Conservation (phyloP, 2,888 invertebrate genomes). For the Dicyrtoma fusca region DNA sequence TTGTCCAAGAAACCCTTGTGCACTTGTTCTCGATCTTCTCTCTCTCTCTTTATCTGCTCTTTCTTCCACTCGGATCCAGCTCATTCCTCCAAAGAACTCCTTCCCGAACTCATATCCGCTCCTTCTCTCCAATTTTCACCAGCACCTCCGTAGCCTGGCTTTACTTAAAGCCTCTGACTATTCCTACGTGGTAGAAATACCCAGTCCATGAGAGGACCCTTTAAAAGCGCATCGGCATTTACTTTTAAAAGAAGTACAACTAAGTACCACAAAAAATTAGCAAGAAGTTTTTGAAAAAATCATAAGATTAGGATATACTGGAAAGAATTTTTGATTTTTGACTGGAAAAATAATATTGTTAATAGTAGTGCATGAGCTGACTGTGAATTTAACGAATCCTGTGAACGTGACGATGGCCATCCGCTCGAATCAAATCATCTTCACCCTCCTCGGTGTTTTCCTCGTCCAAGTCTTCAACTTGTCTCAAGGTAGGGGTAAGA, state of each 20-base stretch:
- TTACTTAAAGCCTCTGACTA: neutral
- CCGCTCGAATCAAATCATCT: neutral
- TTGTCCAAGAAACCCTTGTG: too few relatives aligned
- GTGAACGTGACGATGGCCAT: neutral
- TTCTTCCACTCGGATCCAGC: conserved; percentile 17
- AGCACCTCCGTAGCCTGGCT: neutral
- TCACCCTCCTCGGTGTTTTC: neutral
- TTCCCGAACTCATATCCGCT: neutral
- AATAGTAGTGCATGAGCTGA: neutral
- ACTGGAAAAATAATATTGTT: too few relatives aligned
- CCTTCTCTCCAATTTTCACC: neutral
- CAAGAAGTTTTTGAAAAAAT: too few relatives aligned
- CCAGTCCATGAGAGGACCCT: too few relatives aligned
- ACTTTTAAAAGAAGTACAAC: too few relatives aligned
- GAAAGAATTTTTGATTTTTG: too few relatives aligned
- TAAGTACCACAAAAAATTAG: too few relatives aligned
- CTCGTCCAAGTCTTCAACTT: conserved; percentile 27
- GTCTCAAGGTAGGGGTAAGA: conserved; percentile 34
- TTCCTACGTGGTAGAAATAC: too few relatives aligned
- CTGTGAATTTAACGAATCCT: neutral
- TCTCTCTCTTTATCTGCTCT: neutral
- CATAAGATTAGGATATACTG: too few relatives aligned
- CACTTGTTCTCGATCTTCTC: neutral
- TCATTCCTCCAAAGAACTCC: conserved; percentile 20
- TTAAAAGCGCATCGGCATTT: too few relatives aligned